Evolutionary conservation across 92 coral and sea anemone genomes (phyloP), one percentile per base, ranked within the genome.

Genomic region (Epizoanthus scotinus): DNA sequence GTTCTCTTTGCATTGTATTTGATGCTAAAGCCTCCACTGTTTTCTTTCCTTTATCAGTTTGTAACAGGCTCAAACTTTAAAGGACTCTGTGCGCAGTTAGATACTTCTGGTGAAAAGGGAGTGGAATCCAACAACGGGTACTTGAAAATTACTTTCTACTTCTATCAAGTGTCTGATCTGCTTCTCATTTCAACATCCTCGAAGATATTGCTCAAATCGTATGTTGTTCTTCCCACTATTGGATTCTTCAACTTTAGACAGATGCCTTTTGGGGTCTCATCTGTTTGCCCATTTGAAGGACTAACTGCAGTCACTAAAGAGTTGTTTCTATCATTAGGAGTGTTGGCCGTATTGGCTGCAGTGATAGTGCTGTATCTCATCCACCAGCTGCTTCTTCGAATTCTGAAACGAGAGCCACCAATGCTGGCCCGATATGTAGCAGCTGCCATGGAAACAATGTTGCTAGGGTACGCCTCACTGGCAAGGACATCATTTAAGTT

Each of bases 271-370:
- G 38, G 68, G 28, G 77, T 34, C 21, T 67, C 83, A 31, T 62
- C 78, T 2, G 79, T 86, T 7, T 94, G 98, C 85, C 98, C 96
- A 0, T 91, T 94, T 68, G 71, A 88, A 9, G 98, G 98, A 50
- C 86, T 94, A 0, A 91, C 86, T 22, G 87, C 90, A 13, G 85
- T 87, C 13, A 89, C 98, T 9, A 94, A 94, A 49, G 88, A 91
- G 67, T 44, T 94, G 44, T 77, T 89, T 31, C 83, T 79, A 12
- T 67, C 88, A 0, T 42, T 67, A 12, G 90, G 70, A 36, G 94
- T 91, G 5, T 73, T 91, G 10, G 92, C 89, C 3, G 84, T 77
- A 1, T 29, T 85, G 12, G 19, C 81, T 53, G 77, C 59, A 34
- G 61, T 94, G 20, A 77, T 71, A 17, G 34, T 66, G 47, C 65